Evolutionary conservation across 2,113 vertebrate genomes (phyloP), one percentile per base, ranked within the genome.

Genomic region (Ochotona princeps): DNA sequence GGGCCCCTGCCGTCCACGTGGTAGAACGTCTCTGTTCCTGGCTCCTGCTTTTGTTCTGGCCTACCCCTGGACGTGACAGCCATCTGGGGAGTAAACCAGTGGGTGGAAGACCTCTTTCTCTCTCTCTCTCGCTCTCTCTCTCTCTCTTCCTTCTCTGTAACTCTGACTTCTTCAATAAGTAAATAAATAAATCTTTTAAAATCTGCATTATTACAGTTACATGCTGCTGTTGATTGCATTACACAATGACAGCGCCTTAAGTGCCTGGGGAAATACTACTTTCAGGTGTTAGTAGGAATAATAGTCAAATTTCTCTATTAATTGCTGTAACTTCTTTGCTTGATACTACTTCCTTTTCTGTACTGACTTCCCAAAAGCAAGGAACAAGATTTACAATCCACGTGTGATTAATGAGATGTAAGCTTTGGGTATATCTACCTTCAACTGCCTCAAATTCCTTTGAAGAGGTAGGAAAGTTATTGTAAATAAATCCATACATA

Each of bases 311-410:
- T 87, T 61, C 44, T 73, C 44, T 44, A 18, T 15, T 32, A 13
- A 5, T 70, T 51, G 57, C 0, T 76, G 26, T n/a, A 32, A 79
- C 35, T 63, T 79, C 65, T 70, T 63, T 88, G 20, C 65, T 15
- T 21, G 47, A 79, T 57, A 65, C 47, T 47, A 25, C 30, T 90
- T 35, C 13, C 2, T 14, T 89, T 8, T 65, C 70, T 23, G 4
- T 60, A 32, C 9, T 49, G 84, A 28, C 60, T 54, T 95, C 86
- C 63, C 76, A 44, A n/a, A 84, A 92, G 73, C 67, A 76, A 69
- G 23, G 17, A 61, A 66, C 13, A 30, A 72, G n/a, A 30, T 51
- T 44, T 66, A 7, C 60, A 79, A 32, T 17, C 23, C 21, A 25
- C n/a, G 3, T 91, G 32, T 82, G 26, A 66, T 4, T 28, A 66